These are phyloP conservation scores for Anas capensis DNA, from an alignment of 2,797 vertebrate species.

Conservation along the genomic window DNA sequence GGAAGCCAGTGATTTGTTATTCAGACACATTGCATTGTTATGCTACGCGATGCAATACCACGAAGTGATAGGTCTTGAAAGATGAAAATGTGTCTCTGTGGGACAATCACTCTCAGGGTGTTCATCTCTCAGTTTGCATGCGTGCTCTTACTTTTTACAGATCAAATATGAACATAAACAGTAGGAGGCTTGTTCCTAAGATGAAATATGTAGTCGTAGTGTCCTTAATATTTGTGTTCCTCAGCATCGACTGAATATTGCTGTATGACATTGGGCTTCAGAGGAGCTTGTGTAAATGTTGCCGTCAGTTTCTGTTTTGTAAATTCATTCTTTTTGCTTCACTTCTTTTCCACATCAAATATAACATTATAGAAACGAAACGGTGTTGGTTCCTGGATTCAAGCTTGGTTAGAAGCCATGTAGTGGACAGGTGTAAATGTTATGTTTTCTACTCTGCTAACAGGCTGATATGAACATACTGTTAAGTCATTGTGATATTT, in stretches of 20 bases:
- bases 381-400: neutral
- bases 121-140: conserved; percentile 49
- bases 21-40: conserved; percentile 33
- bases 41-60: neutral
- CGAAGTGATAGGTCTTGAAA: conserved; percentile 55
- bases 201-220: conserved; percentile 9
- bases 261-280: neutral
- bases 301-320: neutral
- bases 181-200: conserved; percentile 27
- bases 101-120: conserved; percentile 11
- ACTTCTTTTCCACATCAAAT: neutral
- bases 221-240: conserved; percentile 51
- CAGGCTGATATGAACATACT: neutral
- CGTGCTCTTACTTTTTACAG: neutral
- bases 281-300: neutral
- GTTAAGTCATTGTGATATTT: neutral
- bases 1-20: conserved; percentile 53
- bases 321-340: neutral
- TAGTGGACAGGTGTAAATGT: neutral
- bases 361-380: neutral
- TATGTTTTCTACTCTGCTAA: neutral
- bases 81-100: conserved; percentile 28
- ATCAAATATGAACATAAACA: conserved; percentile 29
- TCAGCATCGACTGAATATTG: conserved; percentile 4
- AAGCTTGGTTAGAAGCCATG: neutral